A percentile compares a stretch with the other conserved stretches of the same genome.
Conservation (phyloP, 2,797 vertebrate genomes). For the Eremophila alpestris region DNA sequence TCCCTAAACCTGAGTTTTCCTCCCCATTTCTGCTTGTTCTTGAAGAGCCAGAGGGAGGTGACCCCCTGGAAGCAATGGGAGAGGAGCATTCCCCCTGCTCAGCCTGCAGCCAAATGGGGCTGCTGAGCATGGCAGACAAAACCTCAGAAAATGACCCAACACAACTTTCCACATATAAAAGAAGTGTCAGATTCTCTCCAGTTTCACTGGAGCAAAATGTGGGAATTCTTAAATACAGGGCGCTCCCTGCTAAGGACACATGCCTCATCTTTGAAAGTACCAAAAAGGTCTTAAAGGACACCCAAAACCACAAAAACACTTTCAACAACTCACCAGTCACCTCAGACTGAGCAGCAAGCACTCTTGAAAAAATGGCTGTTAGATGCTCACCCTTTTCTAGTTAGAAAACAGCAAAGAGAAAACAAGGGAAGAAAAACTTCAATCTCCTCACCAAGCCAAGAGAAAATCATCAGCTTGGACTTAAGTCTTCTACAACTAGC, state of each 20-base stretch:
- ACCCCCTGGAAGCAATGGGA: neutral
- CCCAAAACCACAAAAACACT: neutral
- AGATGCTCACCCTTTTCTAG: neutral
- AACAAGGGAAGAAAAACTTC: neutral
- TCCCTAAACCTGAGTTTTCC: neutral
- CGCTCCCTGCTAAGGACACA: neutral
- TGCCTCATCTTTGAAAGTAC: neutral
- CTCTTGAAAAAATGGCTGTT: neutral
- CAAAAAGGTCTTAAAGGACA: neutral
- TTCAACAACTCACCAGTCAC: neutral
- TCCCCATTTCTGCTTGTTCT: neutral
- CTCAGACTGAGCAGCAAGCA: neutral
- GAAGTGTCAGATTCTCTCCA: neutral
- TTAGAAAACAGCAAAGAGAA: neutral
- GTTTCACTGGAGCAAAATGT: neutral
- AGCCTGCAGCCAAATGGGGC: accelerated
- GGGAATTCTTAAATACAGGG: neutral
- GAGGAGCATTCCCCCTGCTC: neutral
- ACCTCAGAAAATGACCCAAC: neutral
- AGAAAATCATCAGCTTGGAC: neutral
- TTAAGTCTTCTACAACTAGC: neutral
- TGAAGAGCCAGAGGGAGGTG: slow-evolving; percentile 18
- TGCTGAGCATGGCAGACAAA: neutral
- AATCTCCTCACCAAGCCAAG: neutral
- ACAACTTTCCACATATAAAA: neutral